These are phyloP conservation scores for Eulithis prunata DNA, from an alignment of 2,888 invertebrate species.

Conservation along the genomic window DNA sequence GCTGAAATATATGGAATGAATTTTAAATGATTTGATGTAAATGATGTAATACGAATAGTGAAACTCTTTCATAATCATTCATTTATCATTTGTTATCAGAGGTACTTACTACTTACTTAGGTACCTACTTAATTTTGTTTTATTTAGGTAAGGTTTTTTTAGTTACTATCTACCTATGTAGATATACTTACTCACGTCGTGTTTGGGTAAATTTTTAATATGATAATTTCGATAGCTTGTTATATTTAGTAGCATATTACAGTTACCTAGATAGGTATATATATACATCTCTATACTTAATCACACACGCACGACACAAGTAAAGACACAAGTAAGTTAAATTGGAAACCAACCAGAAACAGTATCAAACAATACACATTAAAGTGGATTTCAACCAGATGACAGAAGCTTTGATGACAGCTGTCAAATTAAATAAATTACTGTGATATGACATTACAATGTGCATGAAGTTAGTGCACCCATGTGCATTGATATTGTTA, in stretches of 20 bases:
- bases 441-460: constrained; percentile 18
- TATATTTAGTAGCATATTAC: no score
- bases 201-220: no score
- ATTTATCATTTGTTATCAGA: no score
- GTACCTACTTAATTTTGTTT: no score
- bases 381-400: constrained; percentile 38
- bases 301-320: no score
- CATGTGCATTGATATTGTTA: constrained; percentile 6
- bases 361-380: constrained; percentile 21
- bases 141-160: no score
- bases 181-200: no score
- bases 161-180: no score
- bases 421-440: constrained; percentile 43
- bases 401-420: constrained; percentile 29
- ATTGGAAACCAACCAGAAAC: constrained; percentile 23
- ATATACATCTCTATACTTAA: no score
- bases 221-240: no score
- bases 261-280: no score
- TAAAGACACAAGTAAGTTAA: background rate
- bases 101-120: no score
- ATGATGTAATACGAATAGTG: constrained; percentile 6
- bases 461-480: constrained; percentile 5
- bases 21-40: background rate
- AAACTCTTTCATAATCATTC: background rate
- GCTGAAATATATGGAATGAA: background rate